Evolutionary conservation across 2,797 vertebrate genomes (phyloP), one percentile per base, ranked within the genome.

Genomic region (Scleropages formosus): DNA sequence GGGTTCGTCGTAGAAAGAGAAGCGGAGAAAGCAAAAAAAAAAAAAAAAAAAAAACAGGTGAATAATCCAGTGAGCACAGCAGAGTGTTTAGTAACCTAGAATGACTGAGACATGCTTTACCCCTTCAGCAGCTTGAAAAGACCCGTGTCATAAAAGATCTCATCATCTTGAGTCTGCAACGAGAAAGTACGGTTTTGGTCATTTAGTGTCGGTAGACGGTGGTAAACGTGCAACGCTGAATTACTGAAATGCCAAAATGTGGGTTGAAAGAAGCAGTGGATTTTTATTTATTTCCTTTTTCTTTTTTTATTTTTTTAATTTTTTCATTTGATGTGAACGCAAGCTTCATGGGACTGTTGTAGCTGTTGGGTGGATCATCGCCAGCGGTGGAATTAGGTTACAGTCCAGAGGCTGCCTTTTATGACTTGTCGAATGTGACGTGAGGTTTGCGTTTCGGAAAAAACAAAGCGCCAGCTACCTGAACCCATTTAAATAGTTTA

Each of bases 31-130:
- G n/a, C n/a, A n/a, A n/a, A n/a, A n/a, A 63, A 77, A 80, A 82
- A 77, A 60, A 67, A n/a, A n/a, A n/a, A n/a, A n/a, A n/a, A 46
- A 24, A 31, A 67, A 67, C 12, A 56, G 26, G 49, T 56, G 27
- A 68, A 51, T 13, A 69, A 22, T n/a, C 47, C 16, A 18, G 68
- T 39, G 22, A 13, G 47, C 56, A 51, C 71, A 26, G 71, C 70
- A 58, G 22, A 71, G 16, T 74, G 69, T 73, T 15, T 77, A 0
- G 8, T 80, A 77, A 78, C 71, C 71, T 64, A 82, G 59, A 62
- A 46, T 68, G 66, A 22, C 53, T 81, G 75, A 79, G 46, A 75
- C 65, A 22, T 51, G 39, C 11, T n/a, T 65, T 27, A 18, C 27
- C 13, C 31, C 39, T 46, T 39, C 51, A 22, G 67, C 22, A 46